phyloP scores from a whole-genome alignment of 2,888 invertebrate genomes.

The Eulithis prunata region DNA sequence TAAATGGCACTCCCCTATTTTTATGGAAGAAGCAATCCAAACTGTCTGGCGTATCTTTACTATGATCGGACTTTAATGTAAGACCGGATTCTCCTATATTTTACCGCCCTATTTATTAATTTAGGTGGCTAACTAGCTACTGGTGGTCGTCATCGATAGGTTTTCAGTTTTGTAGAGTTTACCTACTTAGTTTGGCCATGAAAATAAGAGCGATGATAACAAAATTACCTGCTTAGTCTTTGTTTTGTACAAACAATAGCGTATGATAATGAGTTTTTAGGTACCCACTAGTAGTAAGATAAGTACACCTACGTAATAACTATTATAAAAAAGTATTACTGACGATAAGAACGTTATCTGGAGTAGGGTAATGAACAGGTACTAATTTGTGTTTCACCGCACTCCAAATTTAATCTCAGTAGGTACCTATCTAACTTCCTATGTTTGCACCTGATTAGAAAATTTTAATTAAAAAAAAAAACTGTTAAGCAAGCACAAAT shows the following conservation, averaged over 20 bases:
- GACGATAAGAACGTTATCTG: constrained; percentile 62
- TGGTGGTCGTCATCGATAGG: no score
- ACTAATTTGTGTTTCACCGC: constrained; percentile 36
- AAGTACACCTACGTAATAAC: constrained; percentile 19
- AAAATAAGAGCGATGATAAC: no score
- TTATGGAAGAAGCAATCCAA: constrained; percentile 33
- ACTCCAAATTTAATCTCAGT: constrained; percentile 57
- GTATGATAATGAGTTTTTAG: no score
- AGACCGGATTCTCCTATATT: constrained; percentile 2
- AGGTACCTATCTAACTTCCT: constrained; percentile 26
- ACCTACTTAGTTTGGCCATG: no score
- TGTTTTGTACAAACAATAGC: no score
- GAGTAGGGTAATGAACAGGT: constrained; percentile 35
- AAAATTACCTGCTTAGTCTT: no score
- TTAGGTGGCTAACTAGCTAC: no score
- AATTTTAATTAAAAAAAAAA: no score
- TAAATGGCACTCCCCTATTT: constrained; percentile 45
- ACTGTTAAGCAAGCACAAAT: no score
- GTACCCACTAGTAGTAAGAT: no score
- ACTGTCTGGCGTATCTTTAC: constrained; percentile 29
- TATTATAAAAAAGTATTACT: constrained; percentile 51
- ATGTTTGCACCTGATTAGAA: constrained; percentile 46
- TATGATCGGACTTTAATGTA: constrained; percentile 14
- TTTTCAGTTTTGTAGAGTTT: no score
- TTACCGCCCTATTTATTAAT: no score